Base-by-base conservation (phyloP, 2,888 invertebrate species). In the Lordiphosa andalusiaca region DNA sequence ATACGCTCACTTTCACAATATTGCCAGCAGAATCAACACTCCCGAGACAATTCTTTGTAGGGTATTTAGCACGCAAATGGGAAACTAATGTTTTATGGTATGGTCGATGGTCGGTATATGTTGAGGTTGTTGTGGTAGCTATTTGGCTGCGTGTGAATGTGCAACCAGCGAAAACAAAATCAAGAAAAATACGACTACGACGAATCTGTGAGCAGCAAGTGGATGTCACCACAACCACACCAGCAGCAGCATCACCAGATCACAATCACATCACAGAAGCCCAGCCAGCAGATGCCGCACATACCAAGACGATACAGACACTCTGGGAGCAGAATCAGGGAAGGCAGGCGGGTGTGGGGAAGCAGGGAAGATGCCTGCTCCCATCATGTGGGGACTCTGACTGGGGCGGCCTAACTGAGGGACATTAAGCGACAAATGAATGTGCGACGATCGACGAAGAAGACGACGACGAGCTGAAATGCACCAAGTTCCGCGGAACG, bases 401-500 rank as follows among this genome's bases (percentile, higher is more conserved):
- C 56, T 42, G 46, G 42, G 53, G 72, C 59, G 57, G 70, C 58
- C 65, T 69, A 78, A 78, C 82, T 82, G 77, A 75, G 82, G 77
- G 73, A 82, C 77, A 77, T 77, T 82, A 77, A 77, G 77, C 82
- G 82, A 77, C 82, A 77, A 77, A 77, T 77, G 77, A 77, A 77
- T 77, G 82, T 77, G 82, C 82, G 75, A 75, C 78, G 78, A 77
- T 74, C 77, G 73, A 65, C 82, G 62, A 73, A 59, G 56, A 36
- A 49, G 71, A 70, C 65, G 78, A 71, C 78, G 78, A 77, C 82
- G 73, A 81, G 77, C 73, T 77, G 78, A 82, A 77, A 77, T 77
- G 82, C 82, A 77, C 64, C 78, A 82, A 77, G 77, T 77, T 77
- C 82, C 78, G 82, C 75, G 82, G 82, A 77, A 82, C 75, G 82